Percentiles rank a stretch among this genome's conserved stretches.
phyloP scores from a whole-genome alignment of 2,797 vertebrate species.

The Pitangus sulphuratus region DNA sequence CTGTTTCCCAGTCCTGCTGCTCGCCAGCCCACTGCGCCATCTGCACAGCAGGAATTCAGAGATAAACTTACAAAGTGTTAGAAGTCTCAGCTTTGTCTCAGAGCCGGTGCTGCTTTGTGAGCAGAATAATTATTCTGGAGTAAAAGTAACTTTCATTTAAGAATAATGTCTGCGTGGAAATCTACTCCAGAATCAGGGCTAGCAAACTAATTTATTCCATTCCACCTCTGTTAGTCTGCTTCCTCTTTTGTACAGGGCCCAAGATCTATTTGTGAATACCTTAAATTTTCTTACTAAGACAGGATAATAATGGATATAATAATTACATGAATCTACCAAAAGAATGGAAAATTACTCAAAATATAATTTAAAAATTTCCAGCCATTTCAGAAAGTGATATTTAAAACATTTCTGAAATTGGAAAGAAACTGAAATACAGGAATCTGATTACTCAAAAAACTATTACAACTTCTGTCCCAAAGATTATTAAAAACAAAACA shows the following conservation, averaged over 20 bases:
- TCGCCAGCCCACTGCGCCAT: constrained; percentile 63
- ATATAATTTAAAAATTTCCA: not conserved
- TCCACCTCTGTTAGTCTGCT: not conserved
- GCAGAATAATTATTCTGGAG: constrained; percentile 58
- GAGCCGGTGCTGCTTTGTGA: constrained; percentile 50
- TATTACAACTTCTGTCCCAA: not conserved
- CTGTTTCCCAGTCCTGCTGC: constrained; percentile 62
- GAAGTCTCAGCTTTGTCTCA: constrained; percentile 64
- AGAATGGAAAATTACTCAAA: not conserved
- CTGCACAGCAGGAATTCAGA: constrained; percentile 66
- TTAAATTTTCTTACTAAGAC: not conserved
- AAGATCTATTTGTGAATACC: not conserved
- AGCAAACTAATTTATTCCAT: not conserved
- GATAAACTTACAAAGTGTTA: constrained; percentile 60
- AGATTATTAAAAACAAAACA: not conserved
- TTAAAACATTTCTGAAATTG: not conserved
- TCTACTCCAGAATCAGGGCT: not conserved
- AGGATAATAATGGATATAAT: not conserved
- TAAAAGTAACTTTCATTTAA: constrained; percentile 28
- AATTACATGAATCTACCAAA: not conserved
- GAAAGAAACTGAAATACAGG: not conserved
- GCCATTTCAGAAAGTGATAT: not conserved
- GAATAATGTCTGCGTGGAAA: not conserved
- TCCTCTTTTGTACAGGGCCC: not conserved
- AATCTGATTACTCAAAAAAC: not conserved